Percentiles rank a stretch among this genome's conserved stretches.
These are phyloP conservation scores for Enhydra lutris DNA, from an alignment of 2,113 vertebrate species.

Conservation along the genomic window DNA sequence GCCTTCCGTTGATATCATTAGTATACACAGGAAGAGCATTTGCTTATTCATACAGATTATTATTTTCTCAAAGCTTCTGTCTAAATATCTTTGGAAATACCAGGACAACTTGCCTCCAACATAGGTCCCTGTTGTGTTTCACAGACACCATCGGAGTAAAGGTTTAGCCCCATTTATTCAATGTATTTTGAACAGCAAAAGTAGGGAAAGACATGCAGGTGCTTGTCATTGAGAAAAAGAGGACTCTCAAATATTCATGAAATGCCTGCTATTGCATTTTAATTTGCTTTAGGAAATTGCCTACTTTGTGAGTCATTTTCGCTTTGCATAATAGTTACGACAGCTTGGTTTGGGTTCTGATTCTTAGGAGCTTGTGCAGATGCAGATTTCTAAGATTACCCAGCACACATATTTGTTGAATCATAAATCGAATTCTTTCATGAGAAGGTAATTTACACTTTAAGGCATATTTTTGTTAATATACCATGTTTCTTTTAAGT, in stretches of 20 bases:
- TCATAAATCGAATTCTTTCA: conserved; percentile 72
- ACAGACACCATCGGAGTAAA: conserved; percentile 36
- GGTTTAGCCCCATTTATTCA: conserved; percentile 47
- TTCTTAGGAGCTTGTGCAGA: conserved; percentile 65
- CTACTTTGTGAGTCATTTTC: conserved; percentile 78
- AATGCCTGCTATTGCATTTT: conserved; percentile 75
- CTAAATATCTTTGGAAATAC: neutral
- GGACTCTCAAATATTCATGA: conserved; percentile 76
- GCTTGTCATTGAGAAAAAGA: conserved; percentile 70
- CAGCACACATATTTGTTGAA: conserved; percentile 54
- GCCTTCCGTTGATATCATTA: neutral
- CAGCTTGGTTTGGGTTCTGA: conserved; percentile 56
- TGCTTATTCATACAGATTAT: neutral
- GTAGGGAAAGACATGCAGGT: conserved; percentile 68
- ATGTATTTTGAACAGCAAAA: conserved; percentile 48
- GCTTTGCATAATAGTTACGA: conserved; percentile 75
- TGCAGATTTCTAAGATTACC: conserved; percentile 54
- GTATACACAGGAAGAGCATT: neutral
- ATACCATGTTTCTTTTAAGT: conserved; percentile 50
- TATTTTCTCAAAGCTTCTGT: conserved; percentile 1
- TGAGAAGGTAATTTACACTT: conserved; percentile 68
- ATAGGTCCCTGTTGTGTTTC: neutral
- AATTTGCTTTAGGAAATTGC: conserved; percentile 79
- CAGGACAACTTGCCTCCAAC: neutral
- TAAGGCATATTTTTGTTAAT: conserved; percentile 59